A percentile compares a stretch with the other conserved stretches of the same genome.
These are phyloP conservation scores for Halisarca cf. caerulea DNA, from an alignment of 37 sponge, comb jelly and placozoan genomes.

Conservation along the genomic window DNA sequence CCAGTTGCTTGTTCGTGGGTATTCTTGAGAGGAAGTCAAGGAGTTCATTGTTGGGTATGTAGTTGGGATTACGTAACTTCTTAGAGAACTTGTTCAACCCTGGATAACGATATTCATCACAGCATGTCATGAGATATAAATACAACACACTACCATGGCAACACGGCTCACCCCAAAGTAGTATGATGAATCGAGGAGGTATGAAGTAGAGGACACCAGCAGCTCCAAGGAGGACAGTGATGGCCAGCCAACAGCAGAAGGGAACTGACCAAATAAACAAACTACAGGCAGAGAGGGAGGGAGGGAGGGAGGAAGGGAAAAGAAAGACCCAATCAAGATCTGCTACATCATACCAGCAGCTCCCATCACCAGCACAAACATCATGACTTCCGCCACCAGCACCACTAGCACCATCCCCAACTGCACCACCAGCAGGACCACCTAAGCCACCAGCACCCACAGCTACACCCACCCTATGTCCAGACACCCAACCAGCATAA, in stretches of 20 bases:
- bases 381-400: too few relatives aligned
- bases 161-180: slow-evolving; percentile 59
- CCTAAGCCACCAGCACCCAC: too few relatives aligned
- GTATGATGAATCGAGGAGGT: slow-evolving; percentile 74
- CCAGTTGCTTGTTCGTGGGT: slow-evolving; percentile 80
- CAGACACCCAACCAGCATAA: too few relatives aligned
- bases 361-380: too few relatives aligned
- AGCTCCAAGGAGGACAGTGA: slow-evolving; percentile 46
- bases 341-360: too few relatives aligned
- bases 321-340: background rate
- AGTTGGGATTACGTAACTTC: slow-evolving; percentile 73
- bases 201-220: slow-evolving; percentile 66
- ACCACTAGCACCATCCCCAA: too few relatives aligned
- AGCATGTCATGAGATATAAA: background rate
- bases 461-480: too few relatives aligned
- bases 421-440: too few relatives aligned
- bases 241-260: slow-evolving; percentile 79
- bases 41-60: slow-evolving; percentile 86
- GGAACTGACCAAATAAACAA: slow-evolving; percentile 91
- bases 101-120: too few relatives aligned
- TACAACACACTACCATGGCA: background rate
- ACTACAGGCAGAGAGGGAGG: slow-evolving; percentile 34
- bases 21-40: slow-evolving; percentile 82
- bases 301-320: background rate
- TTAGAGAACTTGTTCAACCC: slow-evolving; percentile 93